Evolutionary conservation across 2,113 vertebrate genomes (phyloP).

Genomic region (Myocastor coypus): DNA sequence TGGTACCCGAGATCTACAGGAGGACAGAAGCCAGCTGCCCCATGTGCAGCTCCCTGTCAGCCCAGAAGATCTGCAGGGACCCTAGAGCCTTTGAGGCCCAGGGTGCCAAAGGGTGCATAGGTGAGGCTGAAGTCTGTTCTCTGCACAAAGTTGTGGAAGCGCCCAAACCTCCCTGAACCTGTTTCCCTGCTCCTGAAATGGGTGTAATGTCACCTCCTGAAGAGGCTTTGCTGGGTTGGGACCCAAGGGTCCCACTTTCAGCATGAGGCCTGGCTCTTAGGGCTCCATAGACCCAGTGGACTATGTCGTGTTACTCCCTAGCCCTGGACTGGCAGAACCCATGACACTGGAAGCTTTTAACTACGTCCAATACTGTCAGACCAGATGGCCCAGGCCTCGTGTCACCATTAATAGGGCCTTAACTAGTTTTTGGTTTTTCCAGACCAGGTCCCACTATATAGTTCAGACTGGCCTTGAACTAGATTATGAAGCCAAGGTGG

Average conservation of each 20-base stretch:
- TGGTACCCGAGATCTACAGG: background rate
- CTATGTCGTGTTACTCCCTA: background rate
- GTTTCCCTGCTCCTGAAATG: background rate
- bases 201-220: background rate
- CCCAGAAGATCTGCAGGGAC: background rate
- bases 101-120: accelerated
- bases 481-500: background rate
- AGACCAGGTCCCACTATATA: background rate
- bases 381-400: background rate
- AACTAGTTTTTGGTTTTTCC: background rate
- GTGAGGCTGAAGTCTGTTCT: too few species aligned
- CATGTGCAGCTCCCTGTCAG: background rate
- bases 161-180: background rate
- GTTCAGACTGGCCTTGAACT: too few species aligned
- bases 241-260: accelerated
- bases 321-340: background rate
- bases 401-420: background rate
- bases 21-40: background rate
- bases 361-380: background rate
- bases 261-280: background rate
- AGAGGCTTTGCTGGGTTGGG: background rate
- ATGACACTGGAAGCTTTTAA: background rate
- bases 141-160: background rate
- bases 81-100: background rate
- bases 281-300: background rate